Conservation (phyloP, 2,888 invertebrate genomes). For the Acronicta psi region DNA sequence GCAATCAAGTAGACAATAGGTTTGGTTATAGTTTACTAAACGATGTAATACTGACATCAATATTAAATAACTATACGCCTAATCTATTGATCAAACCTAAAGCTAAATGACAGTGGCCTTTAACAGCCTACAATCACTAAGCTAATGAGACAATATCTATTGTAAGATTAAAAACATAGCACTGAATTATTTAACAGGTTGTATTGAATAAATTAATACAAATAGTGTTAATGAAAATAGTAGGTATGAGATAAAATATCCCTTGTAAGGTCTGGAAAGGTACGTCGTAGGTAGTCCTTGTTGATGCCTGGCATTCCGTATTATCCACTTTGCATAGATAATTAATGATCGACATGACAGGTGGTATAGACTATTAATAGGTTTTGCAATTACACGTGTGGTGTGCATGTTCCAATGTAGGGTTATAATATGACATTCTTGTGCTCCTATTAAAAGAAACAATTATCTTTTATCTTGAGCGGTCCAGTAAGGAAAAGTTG, state of each 20-base stretch:
- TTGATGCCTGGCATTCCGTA: constrained; percentile 25
- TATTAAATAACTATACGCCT: not conserved
- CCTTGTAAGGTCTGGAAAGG: constrained; percentile 36
- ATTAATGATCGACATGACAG: constrained; percentile 39
- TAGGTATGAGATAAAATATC: constrained; percentile 29
- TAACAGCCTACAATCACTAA: constrained; percentile 15
- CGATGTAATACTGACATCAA: not conserved
- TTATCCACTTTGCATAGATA: constrained; percentile 46
- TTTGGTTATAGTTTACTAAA: too few relatives aligned
- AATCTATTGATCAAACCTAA: constrained; percentile 9
- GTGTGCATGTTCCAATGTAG: not conserved
- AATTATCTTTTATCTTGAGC: not conserved
- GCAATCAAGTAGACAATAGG: too few relatives aligned
- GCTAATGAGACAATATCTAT: constrained; percentile 30
- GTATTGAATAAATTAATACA: constrained; percentile 40
- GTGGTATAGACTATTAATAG: constrained; percentile 21
- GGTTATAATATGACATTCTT: not conserved
- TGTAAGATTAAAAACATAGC: constrained; percentile 13
- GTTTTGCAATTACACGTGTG: constrained; percentile 16
- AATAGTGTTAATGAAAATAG: constrained; percentile 40
- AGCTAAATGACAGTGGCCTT: constrained; percentile 6
- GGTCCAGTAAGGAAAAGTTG: not conserved
- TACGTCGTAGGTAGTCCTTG: constrained; percentile 11
- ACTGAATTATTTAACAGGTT: constrained; percentile 44
- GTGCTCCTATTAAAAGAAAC: not conserved